A percentile compares a stretch with the other conserved stretches of the same genome.
These are phyloP conservation scores for Linepithema humile DNA, from an alignment of 1,140 invertebrate species.

Conservation along the genomic window DNA sequence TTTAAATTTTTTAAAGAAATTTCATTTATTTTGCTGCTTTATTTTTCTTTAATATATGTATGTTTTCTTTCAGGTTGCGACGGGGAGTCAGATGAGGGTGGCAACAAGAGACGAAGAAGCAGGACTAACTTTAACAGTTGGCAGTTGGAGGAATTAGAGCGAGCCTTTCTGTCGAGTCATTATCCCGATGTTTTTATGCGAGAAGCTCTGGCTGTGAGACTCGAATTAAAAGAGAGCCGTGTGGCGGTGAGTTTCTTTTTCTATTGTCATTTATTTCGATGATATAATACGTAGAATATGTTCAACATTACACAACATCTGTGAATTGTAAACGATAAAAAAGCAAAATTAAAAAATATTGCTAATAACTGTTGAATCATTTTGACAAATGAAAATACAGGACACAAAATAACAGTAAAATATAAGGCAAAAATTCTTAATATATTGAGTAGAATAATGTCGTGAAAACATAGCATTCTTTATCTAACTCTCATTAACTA, in stretches of 20 bases:
- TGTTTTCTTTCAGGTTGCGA: constrained; percentile 84
- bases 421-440: neutral
- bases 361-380: neutral
- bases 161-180: constrained; percentile 97
- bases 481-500: neutral
- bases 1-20: neutral
- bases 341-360: neutral
- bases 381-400: neutral
- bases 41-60: neutral
- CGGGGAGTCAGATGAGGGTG: constrained; percentile 87
- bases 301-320: neutral
- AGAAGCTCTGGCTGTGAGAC: constrained; percentile 96
- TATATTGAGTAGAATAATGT: neutral
- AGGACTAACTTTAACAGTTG: constrained; percentile 99
- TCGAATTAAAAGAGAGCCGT: constrained; percentile 98
- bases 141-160: constrained; percentile 99
- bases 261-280: neutral
- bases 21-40: neutral
- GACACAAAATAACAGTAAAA: neutral
- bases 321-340: neutral
- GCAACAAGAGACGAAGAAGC: constrained; percentile 92
- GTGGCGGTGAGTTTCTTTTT: constrained; percentile 94
- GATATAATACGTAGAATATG: neutral
- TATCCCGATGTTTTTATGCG: constrained; percentile 99
- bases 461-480: neutral